Percentiles rank a stretch among this genome's conserved stretches.
Evolutionary conservation across 2,113 vertebrate genomes (phyloP).

Genomic region (Boleophthalmus pectinirostris): DNA sequence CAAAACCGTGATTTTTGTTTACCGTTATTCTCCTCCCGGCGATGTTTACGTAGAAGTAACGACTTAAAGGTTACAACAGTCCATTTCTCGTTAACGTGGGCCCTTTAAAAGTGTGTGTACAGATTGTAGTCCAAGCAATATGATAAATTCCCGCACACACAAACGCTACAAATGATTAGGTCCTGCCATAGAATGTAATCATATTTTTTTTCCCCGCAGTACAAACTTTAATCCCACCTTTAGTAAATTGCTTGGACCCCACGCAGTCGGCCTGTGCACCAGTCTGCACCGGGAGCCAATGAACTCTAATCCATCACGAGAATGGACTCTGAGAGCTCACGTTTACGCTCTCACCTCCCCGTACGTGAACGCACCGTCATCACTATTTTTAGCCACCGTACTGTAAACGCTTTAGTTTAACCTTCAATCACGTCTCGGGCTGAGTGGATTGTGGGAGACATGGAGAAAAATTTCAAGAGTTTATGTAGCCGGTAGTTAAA

Average conservation of each 20-base stretch:
- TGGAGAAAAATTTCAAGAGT: neutral
- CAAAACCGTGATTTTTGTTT: too few relatives aligned
- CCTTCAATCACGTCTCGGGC: conserved; percentile 64
- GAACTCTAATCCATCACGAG: conserved; percentile 59
- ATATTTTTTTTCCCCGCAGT: neutral
- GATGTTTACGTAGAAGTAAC: too few relatives aligned
- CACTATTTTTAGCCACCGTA: neutral
- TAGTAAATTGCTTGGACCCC: neutral
- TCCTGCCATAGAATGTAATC: neutral
- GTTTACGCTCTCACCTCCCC: conserved; percentile 28
- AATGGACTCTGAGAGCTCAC: conserved; percentile 55
- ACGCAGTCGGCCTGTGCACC: conserved; percentile 29
- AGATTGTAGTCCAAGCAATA: too few relatives aligned
- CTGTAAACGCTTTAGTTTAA: conserved; percentile 53
- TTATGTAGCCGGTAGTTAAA: too few relatives aligned
- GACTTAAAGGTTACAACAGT: too few relatives aligned
- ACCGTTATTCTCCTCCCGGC: too few relatives aligned
- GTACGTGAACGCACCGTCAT: neutral
- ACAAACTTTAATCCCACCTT: conserved; percentile 16
- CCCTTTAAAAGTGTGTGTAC: too few relatives aligned
- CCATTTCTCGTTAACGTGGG: too few relatives aligned
- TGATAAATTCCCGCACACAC: neutral
- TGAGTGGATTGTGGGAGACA: conserved; percentile 41
- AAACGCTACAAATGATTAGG: neutral
- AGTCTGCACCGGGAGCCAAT: conserved; percentile 55